Evolutionary conservation across 2,113 vertebrate genomes (phyloP).

Genomic region (Spheniscus mendiculus): DNA sequence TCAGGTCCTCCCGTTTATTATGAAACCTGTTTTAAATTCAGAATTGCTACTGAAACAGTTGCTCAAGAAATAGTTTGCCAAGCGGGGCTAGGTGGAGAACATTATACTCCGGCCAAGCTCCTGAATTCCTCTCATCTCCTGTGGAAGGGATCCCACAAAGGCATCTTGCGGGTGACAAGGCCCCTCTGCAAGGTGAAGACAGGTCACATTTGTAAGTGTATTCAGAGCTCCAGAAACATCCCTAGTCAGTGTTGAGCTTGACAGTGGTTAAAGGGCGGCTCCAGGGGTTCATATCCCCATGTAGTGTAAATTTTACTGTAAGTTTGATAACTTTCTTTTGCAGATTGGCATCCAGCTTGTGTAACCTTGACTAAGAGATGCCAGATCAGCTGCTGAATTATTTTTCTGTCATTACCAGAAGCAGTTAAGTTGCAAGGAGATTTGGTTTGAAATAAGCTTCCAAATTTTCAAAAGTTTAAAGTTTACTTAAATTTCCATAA

Average conservation of each 20-base stretch:
- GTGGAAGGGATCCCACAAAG: neutral
- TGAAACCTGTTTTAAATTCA: neutral
- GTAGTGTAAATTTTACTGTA: neutral
- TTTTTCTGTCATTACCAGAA: neutral
- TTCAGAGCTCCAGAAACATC: neutral
- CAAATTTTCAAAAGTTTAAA: neutral
- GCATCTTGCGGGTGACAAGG: accelerated
- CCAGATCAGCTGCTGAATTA: neutral
- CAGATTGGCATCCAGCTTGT: neutral
- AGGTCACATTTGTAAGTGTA: neutral
- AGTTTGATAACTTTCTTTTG: neutral
- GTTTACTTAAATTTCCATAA: neutral
- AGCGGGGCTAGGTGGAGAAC: neutral
- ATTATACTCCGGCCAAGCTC: neutral
- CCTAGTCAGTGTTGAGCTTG: neutral
- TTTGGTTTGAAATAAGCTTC: neutral
- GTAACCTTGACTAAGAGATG: neutral
- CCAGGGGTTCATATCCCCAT: no score
- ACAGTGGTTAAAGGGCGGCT: neutral
- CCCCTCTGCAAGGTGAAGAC: neutral
- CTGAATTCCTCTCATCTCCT: neutral
- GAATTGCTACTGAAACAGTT: neutral
- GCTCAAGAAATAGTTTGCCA: neutral
- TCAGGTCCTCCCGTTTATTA: neutral
- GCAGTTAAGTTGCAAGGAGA: neutral